Conservation (phyloP, 2,113 vertebrate species). For the Percina caprodes region DNA sequence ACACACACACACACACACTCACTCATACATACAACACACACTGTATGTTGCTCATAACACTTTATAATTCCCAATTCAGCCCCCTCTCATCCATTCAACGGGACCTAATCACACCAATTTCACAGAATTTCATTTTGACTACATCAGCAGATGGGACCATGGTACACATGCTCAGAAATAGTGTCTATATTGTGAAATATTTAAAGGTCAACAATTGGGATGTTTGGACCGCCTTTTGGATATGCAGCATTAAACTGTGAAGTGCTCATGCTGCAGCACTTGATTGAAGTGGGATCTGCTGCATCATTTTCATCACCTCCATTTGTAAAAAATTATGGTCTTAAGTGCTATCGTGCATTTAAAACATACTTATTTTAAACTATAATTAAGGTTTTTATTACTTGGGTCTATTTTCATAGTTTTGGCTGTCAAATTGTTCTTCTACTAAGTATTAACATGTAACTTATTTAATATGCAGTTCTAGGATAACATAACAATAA, state of each 20-base stretch:
- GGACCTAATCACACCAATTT: conserved; percentile 25
- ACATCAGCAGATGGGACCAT: conserved; percentile 12
- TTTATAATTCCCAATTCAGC: conserved; percentile 45
- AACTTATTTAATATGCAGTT: background rate
- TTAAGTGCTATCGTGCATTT: background rate
- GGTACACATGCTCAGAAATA: background rate
- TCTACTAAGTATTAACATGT: background rate
- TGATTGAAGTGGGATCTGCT: conserved; percentile 3
- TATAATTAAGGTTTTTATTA: background rate
- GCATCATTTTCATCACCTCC: conserved; percentile 10
- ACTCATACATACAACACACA: conserved; percentile 12
- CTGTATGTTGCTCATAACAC: conserved; percentile 23
- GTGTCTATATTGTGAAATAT: background rate
- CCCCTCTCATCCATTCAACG: conserved; percentile 12
- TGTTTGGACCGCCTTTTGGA: conserved; percentile 19
- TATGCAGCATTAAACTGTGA: conserved; percentile 16
- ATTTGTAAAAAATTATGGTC: background rate
- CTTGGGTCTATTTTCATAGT: background rate
- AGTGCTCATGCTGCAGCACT: background rate
- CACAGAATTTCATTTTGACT: conserved; percentile 25
- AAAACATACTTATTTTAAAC: background rate
- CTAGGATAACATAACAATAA: background rate
- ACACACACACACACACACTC: conserved; percentile 9
- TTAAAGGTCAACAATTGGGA: conserved; percentile 6
- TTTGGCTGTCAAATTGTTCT: background rate